phyloP scores from a whole-genome alignment of 1,140 invertebrate genomes.

The Heterodera schachtii region DNA sequence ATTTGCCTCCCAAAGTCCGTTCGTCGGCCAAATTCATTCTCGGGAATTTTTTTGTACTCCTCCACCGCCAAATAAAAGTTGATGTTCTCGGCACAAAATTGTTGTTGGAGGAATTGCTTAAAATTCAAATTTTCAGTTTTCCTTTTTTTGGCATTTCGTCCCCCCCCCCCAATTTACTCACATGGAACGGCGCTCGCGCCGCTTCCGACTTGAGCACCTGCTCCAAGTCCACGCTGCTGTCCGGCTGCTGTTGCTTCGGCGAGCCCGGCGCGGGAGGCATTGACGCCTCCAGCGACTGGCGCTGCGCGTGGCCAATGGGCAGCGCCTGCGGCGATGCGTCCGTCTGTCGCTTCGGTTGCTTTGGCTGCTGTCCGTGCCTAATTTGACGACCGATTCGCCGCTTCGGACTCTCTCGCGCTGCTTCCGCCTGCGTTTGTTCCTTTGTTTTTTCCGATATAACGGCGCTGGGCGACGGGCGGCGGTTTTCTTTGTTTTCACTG shows the following conservation, averaged over 20 bases:
- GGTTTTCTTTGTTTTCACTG: slow-evolving; percentile 6
- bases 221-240: slow-evolving; percentile 39
- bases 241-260: slow-evolving; percentile 13
- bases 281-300: neutral
- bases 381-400: neutral
- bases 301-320: no score
- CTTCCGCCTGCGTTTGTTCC: neutral
- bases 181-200: slow-evolving; percentile 52
- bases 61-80: slow-evolving; percentile 65
- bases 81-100: slow-evolving; percentile 63
- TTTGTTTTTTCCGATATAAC: neutral
- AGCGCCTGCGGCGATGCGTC: neutral
- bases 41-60: slow-evolving; percentile 56
- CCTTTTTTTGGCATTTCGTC: neutral
- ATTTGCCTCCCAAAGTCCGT: slow-evolving; percentile 43
- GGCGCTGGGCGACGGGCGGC: neutral
- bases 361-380: neutral
- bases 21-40: slow-evolving; percentile 41
- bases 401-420: neutral
- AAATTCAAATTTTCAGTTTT: neutral
- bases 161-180: neutral
- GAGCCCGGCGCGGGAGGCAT: slow-evolving; percentile 23
- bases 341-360: slow-evolving; percentile 1
- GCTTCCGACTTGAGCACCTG: slow-evolving; percentile 53
- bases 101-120: slow-evolving; percentile 62